Evolutionary conservation across 30 jellyfish, hydroid and myxozoan species (phyloP).

Genomic region (Aurelia sp.): DNA sequence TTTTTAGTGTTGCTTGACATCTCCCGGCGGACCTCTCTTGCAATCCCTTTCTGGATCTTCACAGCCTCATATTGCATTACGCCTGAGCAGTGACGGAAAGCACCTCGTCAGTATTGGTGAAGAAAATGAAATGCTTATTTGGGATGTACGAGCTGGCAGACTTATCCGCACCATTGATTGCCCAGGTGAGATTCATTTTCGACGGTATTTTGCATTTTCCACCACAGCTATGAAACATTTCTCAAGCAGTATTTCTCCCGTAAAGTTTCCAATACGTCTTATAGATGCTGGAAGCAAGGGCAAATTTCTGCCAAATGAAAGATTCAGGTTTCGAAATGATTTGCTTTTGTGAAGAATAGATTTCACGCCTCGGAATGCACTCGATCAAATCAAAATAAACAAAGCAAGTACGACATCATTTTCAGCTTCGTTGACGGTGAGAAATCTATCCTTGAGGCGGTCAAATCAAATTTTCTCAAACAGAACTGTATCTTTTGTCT

Average conservation of each 20-base stretch:
- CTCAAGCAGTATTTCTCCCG: not conserved
- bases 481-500: too few relatives aligned
- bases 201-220: not conserved
- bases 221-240: not conserved
- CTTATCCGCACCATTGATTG: constrained; percentile 46
- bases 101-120: constrained; percentile 63
- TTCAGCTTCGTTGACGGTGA: too few relatives aligned
- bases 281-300: too few relatives aligned
- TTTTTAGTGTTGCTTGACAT: constrained; percentile 61
- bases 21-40: constrained; percentile 83
- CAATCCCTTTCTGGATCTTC: constrained; percentile 78
- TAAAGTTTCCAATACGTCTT: too few relatives aligned
- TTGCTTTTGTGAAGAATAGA: too few relatives aligned
- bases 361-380: too few relatives aligned
- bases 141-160: constrained; percentile 76
- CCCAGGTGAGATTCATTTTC: constrained; percentile 30
- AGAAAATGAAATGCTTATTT: constrained; percentile 51
- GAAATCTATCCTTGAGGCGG: too few relatives aligned
- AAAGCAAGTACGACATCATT: too few relatives aligned
- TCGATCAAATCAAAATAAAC: too few relatives aligned
- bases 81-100: constrained; percentile 56
- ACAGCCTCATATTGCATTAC: constrained; percentile 38
- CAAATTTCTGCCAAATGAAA: too few relatives aligned
- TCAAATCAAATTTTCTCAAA: too few relatives aligned
- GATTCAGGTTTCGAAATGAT: too few relatives aligned